Evolutionary conservation across 2,113 vertebrate species (phyloP).

Genomic region (Phyllostomus hastatus): DNA sequence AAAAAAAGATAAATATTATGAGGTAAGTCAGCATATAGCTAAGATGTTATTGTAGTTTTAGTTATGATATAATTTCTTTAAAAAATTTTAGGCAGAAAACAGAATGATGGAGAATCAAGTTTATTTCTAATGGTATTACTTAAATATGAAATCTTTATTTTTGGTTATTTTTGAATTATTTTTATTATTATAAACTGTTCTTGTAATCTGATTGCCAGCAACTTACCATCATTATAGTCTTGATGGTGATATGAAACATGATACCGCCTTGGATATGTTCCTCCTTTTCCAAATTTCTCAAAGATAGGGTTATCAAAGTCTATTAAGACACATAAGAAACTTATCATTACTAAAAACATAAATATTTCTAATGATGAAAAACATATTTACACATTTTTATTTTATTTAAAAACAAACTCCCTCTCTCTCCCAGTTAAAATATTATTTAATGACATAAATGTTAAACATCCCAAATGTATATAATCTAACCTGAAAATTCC

Average conservation of each 20-base stretch:
- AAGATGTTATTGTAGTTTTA: background rate
- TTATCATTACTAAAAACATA: constrained; percentile 6
- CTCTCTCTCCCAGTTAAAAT: background rate
- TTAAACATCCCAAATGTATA: constrained; percentile 27
- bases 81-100: background rate
- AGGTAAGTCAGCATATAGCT: background rate
- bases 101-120: constrained; percentile 16
- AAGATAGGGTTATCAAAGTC: constrained; percentile 97
- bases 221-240: constrained; percentile 95
- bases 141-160: background rate
- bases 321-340: constrained; percentile 69
- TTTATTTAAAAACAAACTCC: background rate
- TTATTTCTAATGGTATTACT: constrained; percentile 11
- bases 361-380: constrained; percentile 43
- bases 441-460: constrained; percentile 4
- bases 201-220: background rate
- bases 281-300: constrained; percentile 97
- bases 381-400: background rate
- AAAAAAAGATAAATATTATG: background rate
- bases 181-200: background rate
- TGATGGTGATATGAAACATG: constrained; percentile 94
- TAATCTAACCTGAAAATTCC: constrained; percentile 91
- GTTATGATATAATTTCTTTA: background rate
- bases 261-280: constrained; percentile 96
- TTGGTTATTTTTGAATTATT: background rate